Evolutionary conservation across 2,113 vertebrate species (phyloP).

Genomic region (Mirounga angustirostris): DNA sequence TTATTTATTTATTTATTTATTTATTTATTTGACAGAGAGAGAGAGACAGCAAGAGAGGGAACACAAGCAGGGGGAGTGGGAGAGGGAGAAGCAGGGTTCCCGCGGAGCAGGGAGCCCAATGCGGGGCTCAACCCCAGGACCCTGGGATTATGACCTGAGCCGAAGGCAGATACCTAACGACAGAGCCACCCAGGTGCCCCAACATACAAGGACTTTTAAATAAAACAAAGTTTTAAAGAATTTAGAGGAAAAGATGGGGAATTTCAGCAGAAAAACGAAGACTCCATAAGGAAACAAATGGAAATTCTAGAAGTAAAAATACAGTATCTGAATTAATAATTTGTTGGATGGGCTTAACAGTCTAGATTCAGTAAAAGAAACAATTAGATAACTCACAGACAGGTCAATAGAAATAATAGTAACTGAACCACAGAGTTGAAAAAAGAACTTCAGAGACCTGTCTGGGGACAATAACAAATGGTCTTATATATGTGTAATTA

Average conservation of each 20-base stretch:
- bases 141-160: no score
- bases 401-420: neutral
- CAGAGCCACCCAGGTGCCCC: no score
- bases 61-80: no score
- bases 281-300: neutral
- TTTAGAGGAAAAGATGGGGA: neutral
- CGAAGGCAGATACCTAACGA: no score
- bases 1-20: no score
- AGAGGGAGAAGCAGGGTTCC: no score
- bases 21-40: no score
- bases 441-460: neutral
- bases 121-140: no score
- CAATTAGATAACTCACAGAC: neutral
- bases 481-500: neutral
- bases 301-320: constrained; percentile 28
- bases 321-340: neutral
- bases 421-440: neutral
- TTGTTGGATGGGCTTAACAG: neutral
- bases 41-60: no score
- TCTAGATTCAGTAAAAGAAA: constrained; percentile 1
- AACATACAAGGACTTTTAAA: neutral
- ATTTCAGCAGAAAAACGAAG: neutral
- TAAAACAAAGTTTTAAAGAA: neutral
- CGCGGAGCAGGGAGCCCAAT: no score
- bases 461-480: neutral